Conservation (phyloP, 2,113 vertebrate species). For the Tragelaphus strepsiceros region DNA sequence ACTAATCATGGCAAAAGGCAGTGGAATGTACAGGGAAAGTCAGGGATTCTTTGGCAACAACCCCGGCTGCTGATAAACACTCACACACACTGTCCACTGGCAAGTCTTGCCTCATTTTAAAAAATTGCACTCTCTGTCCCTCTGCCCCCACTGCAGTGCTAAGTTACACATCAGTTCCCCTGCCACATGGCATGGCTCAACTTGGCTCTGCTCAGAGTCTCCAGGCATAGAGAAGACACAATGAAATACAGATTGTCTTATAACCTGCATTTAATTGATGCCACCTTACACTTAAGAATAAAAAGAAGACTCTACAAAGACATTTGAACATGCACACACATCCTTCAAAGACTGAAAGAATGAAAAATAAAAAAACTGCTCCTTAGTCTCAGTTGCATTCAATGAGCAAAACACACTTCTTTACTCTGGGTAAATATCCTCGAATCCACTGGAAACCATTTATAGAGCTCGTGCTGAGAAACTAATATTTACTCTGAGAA, state of each 20-base stretch:
- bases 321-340: background rate
- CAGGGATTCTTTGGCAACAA: background rate
- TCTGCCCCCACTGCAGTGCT: background rate
- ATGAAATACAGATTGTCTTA: slow-evolving; percentile 28
- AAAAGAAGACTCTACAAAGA: background rate
- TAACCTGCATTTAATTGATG: slow-evolving; percentile 19
- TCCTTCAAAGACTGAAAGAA: background rate
- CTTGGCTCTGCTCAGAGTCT: background rate
- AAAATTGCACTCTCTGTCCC: background rate
- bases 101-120: background rate
- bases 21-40: background rate
- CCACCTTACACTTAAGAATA: background rate
- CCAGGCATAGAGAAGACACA: slow-evolving; percentile 5
- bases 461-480: slow-evolving; percentile 16
- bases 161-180: slow-evolving; percentile 6
- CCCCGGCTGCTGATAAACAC: background rate
- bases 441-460: background rate
- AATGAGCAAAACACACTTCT: background rate
- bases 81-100: background rate
- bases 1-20: background rate
- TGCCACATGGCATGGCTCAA: background rate
- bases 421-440: background rate
- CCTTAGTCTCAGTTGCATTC: background rate
- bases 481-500: slow-evolving; percentile 32
- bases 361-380: rapidly evolving